Base-by-base conservation (phyloP, 2,797 vertebrate species). In the Oryzias sinensis region DNA sequence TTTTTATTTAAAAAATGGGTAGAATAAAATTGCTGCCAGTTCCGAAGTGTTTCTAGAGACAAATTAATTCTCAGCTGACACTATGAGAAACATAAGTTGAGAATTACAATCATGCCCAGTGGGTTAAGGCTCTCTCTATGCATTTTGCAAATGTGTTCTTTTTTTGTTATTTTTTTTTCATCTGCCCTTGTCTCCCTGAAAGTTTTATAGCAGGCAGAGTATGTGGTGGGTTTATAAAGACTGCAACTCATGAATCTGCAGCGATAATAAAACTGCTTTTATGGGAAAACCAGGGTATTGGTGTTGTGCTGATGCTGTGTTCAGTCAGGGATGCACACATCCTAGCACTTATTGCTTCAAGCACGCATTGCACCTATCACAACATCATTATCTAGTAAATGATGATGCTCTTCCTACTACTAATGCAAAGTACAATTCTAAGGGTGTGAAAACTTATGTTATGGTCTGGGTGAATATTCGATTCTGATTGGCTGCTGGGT, bases 231-330 rank as follows among this genome's bases (percentile, higher is more conserved):
- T 74, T 53, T 68, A 56, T 68, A 62, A 78, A 82, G 61, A 56
- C 56, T 63, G 51, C 58, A 58, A 40, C 76, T 72, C 54, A 54
- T 80, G 78, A 74, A 81, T 83, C 74, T 81, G 51, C 64, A 56
- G 61, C 55, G 64, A 69, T 72, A 72, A 77, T 81, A 81, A 82
- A 77, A 64, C 62, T 73, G 65, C 57, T 57, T 87, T 79, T 65
- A 82, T 44, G 41, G 55, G 55, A 49, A 62, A 77, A 66, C 75
- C 49, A n/a, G 66, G 76, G 74, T 70, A 83, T 79, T 70, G 79
- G 43, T 65, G 78, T 76, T 80, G 65, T 82, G 83, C 77, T 72
- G 76, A 88, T 70, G 66, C 60, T 60, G 72, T 24, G 18, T 45
- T 50, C 49, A 59, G 37, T 44, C 50, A 43, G 42, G 50, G 49